Conservation (phyloP, 2,113 vertebrate genomes). For the Leucoraja erinaceus region DNA sequence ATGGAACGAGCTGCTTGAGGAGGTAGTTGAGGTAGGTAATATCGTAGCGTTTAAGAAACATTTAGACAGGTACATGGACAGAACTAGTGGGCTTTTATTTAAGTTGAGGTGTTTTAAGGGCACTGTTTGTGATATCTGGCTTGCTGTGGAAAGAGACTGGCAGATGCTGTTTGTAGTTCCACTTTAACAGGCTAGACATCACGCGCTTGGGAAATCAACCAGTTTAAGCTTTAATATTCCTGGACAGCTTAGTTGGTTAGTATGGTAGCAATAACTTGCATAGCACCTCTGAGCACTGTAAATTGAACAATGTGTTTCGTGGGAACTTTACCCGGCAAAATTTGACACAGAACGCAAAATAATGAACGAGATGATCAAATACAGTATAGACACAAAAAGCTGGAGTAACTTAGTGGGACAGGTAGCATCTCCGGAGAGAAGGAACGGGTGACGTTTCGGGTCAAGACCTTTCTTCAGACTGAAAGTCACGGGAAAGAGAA, state of each 20-base stretch:
- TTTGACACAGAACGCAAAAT: background rate
- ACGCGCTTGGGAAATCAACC: background rate
- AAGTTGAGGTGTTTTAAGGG: background rate
- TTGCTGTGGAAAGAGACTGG: background rate
- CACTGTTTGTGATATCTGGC: background rate
- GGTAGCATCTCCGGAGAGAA: too few relatives aligned
- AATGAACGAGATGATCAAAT: too few relatives aligned
- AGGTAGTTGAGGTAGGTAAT: too few relatives aligned
- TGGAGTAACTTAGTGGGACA: too few relatives aligned
- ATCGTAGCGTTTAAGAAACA: too few relatives aligned
- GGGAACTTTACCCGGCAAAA: background rate
- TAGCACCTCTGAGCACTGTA: too few relatives aligned
- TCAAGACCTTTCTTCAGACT: too few relatives aligned
- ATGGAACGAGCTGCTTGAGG: too few relatives aligned
- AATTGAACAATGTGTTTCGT: background rate
- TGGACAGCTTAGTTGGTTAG: background rate
- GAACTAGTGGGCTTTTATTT: background rate
- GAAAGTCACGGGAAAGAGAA: too few relatives aligned
- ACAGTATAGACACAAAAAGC: too few relatives aligned
- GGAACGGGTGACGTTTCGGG: too few relatives aligned
- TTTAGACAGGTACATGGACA: too few relatives aligned
- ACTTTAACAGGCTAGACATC: background rate
- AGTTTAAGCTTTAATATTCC: background rate
- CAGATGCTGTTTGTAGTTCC: background rate
- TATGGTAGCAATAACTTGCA: background rate